A percentile compares a stretch with the other conserved stretches of the same genome.
Conservation (phyloP, 2,113 vertebrate species). For the Tympanuchus pallidicinctus region DNA sequence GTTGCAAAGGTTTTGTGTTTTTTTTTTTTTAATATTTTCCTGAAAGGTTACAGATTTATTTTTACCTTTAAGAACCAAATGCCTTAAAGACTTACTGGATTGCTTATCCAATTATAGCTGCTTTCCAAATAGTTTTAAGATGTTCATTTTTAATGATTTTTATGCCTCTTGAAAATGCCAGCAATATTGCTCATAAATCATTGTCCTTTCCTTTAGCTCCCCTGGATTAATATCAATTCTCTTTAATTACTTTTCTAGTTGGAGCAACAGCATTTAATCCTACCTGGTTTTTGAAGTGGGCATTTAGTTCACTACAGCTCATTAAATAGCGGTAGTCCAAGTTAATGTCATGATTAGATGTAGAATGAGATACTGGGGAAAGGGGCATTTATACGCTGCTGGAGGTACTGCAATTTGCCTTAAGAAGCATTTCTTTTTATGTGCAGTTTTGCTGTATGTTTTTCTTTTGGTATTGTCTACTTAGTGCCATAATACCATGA, state of each 20-base stretch:
- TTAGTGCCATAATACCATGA: rapidly evolving
- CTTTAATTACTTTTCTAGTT: constrained; percentile 71
- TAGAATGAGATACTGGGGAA: not conserved
- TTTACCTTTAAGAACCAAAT: not conserved
- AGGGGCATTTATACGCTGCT: not conserved
- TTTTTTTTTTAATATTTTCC: not conserved
- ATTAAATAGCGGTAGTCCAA: not conserved
- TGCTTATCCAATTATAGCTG: constrained; percentile 58
- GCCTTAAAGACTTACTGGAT: constrained; percentile 3
- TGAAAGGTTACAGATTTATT: not conserved
- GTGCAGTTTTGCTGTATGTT: not conserved
- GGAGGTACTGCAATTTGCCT: not conserved
- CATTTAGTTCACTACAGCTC: not conserved
- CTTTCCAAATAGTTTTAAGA: constrained; percentile 69
- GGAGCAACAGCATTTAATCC: constrained; percentile 60
- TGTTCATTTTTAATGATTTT: constrained; percentile 70
- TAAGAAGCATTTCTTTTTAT: not conserved
- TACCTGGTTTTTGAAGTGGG: not conserved
- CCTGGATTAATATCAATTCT: constrained; percentile 72
- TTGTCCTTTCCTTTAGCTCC: constrained; percentile 71
- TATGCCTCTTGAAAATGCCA: constrained; percentile 73
- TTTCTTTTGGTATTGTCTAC: not conserved
- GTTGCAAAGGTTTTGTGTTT: not conserved
- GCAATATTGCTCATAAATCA: constrained; percentile 77
- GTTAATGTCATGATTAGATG: not conserved